These are phyloP conservation scores for Promerops cafer DNA, from an alignment of 2,113 vertebrate genomes.

Conservation along the genomic window DNA sequence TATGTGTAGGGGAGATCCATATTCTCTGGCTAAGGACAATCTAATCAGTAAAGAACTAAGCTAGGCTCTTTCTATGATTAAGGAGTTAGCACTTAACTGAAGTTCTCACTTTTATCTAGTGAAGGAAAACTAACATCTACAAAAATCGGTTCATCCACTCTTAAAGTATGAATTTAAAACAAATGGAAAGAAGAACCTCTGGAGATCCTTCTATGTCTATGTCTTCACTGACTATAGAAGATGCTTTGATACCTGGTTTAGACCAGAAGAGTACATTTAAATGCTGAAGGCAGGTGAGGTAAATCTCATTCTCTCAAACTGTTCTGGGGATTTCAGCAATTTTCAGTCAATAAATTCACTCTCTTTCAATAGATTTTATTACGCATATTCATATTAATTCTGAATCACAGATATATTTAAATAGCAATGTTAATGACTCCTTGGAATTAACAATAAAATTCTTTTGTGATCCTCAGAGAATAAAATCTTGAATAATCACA, in stretches of 20 bases:
- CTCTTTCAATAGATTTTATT: slow-evolving; percentile 14
- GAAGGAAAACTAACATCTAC: background rate
- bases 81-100: background rate
- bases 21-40: background rate
- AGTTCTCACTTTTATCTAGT: background rate
- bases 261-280: background rate
- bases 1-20: background rate
- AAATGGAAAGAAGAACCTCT: background rate
- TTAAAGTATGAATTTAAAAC: background rate
- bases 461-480: background rate
- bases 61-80: background rate
- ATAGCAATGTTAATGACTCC: background rate
- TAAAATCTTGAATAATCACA: background rate
- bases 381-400: background rate
- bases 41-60: background rate
- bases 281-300: background rate
- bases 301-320: slow-evolving; percentile 4
- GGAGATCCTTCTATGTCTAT: background rate
- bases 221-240: background rate
- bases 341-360: slow-evolving; percentile 8
- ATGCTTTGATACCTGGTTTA: background rate
- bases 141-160: background rate
- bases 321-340: background rate
- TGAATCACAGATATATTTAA: background rate
- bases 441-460: slow-evolving; percentile 34